phyloP scores from a whole-genome alignment of 2,797 vertebrate genomes.

The Phoxinus dragarum region DNA sequence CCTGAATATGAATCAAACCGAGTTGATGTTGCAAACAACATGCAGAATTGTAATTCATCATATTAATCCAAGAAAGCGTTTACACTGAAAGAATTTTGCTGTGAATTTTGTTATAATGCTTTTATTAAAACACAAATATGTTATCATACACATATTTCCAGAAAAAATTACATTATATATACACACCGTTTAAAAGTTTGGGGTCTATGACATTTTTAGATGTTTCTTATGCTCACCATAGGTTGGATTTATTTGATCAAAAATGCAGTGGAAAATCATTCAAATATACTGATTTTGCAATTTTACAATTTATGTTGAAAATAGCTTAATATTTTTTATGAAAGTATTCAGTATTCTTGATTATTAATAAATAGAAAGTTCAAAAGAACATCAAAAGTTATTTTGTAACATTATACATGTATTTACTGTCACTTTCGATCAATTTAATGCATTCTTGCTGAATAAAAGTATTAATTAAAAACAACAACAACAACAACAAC shows the following conservation, averaged over 20 bases:
- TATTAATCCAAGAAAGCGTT: neutral
- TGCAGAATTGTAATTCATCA: neutral
- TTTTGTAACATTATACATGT: no score
- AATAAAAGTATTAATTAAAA: neutral
- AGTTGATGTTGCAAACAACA: neutral
- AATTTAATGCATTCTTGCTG: conserved; percentile 8
- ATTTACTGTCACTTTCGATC: neutral
- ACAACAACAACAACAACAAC: neutral
- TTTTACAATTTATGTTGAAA: neutral
- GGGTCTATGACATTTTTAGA: neutral
- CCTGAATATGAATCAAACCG: neutral
- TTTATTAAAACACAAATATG: neutral
- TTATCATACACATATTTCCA: neutral
- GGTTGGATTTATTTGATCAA: neutral
- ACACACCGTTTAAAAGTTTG: neutral
- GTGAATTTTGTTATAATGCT: neutral
- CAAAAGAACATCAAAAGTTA: no score
- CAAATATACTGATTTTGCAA: neutral
- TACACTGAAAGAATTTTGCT: neutral
- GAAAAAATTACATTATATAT: neutral
- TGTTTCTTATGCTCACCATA: neutral
- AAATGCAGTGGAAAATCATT: neutral
- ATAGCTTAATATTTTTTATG: neutral
- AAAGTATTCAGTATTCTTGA: neutral
- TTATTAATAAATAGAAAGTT: neutral